Percentiles rank a stretch among this genome's conserved stretches.
Conservation (phyloP, 2,113 vertebrate species). For the Coptodon rendalli region DNA sequence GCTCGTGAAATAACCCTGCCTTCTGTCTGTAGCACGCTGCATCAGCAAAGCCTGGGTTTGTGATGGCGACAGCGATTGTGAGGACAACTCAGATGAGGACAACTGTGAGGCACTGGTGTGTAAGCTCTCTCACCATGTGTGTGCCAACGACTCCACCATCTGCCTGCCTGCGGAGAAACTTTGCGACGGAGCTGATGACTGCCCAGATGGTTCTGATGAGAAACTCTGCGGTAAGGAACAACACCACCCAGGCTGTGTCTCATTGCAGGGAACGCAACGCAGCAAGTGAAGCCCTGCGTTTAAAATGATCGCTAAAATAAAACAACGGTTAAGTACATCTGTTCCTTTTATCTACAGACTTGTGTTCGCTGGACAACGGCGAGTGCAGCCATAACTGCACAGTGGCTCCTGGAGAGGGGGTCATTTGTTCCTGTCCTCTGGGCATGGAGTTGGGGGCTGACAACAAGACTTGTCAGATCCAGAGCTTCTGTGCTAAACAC, state of each 20-base stretch:
- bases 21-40: conserved; percentile 76
- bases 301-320: not conserved
- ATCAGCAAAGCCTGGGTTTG: conserved; percentile 99
- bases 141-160: conserved; percentile 88
- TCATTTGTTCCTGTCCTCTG: conserved; percentile 91
- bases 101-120: conserved; percentile 92
- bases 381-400: conserved; percentile 97
- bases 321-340: not conserved
- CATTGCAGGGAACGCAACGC: not conserved
- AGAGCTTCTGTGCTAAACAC: conserved; percentile 96
- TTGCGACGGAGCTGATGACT: conserved; percentile 87
- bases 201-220: conserved; percentile 89
- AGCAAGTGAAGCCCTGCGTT: not conserved
- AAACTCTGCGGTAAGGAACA: conserved; percentile 85
- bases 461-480: conserved; percentile 96
- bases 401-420: conserved; percentile 87
- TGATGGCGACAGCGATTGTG: conserved; percentile 93
- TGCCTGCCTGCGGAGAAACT: conserved; percentile 91
- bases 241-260: not conserved
- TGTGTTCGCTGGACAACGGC: conserved; percentile 85
- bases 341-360: conserved; percentile 15
- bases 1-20: not conserved
- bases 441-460: conserved; percentile 88
- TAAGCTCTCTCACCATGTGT: conserved; percentile 91
- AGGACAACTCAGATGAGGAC: conserved; percentile 95